These are phyloP conservation scores for Drosophila siamana DNA, from an alignment of 2,888 invertebrate species.

Conservation along the genomic window DNA sequence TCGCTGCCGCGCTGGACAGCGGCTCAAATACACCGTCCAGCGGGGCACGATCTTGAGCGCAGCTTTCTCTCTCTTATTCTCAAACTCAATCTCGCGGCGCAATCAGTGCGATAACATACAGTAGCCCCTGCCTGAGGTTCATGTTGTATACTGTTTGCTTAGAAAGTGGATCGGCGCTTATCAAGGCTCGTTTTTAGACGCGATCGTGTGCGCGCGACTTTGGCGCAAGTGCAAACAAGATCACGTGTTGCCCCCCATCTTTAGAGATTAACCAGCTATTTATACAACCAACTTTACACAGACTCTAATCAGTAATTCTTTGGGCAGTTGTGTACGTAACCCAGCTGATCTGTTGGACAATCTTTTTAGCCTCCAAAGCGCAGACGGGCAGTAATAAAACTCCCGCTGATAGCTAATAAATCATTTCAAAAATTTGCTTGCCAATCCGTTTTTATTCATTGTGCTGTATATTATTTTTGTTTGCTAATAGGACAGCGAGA, in stretches of 20 bases:
- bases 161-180: constrained; percentile 42
- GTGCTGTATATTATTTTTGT: neutral
- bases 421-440: neutral
- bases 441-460: neutral
- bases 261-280: neutral
- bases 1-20: constrained; percentile 18
- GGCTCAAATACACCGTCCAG: no score
- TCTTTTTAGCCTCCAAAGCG: neutral
- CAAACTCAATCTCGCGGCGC: neutral
- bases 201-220: constrained; percentile 44
- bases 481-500: neutral
- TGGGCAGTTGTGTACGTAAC: neutral
- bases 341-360: neutral
- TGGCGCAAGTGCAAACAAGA: constrained; percentile 52
- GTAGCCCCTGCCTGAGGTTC: no score
- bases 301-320: neutral
- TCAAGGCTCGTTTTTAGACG: constrained; percentile 55
- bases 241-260: constrained; percentile 59
- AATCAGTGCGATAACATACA: constrained; percentile 2
- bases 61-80: no score
- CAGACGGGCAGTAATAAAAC: neutral
- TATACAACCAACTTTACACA: neutral
- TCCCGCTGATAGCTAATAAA: neutral
- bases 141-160: no score
- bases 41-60: no score